Evolutionary conservation across 1,140 invertebrate species (phyloP).

Genomic region (Drosophila bipectinata): DNA sequence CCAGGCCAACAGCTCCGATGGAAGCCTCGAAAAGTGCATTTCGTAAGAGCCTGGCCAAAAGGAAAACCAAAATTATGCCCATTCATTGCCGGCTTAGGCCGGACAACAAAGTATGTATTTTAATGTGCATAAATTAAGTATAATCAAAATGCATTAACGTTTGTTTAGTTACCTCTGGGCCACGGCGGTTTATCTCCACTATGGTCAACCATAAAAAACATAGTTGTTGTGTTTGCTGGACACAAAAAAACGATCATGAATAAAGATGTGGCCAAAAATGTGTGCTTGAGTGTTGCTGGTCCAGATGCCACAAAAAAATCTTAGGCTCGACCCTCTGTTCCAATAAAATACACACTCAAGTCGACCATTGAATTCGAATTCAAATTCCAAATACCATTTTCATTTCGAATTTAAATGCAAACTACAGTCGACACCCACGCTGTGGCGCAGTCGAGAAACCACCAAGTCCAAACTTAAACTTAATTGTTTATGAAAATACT

Average conservation of each 20-base stretch:
- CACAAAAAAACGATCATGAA: constrained; percentile 52
- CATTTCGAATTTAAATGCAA: constrained; percentile 49
- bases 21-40: constrained; percentile 45
- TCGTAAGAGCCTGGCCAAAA: constrained; percentile 54
- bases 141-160: constrained; percentile 80
- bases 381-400: constrained; percentile 43
- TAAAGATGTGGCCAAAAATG: constrained; percentile 51
- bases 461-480: constrained; percentile 64
- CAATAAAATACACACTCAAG: constrained; percentile 50
- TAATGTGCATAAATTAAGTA: constrained; percentile 72
- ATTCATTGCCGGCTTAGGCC: constrained; percentile 49
- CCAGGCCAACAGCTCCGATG: constrained; percentile 19
- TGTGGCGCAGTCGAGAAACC: constrained; percentile 26
- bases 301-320: constrained; percentile 1
- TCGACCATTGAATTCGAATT: constrained; percentile 28
- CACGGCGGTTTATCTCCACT: constrained; percentile 8
- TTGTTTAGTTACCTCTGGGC: constrained; percentile 64
- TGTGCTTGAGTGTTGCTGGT: constrained; percentile 2
- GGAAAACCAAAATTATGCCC: constrained; percentile 50
- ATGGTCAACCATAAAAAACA: constrained; percentile 14
- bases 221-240: constrained; percentile 1
- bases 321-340: constrained; percentile 53
- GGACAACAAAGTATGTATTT: constrained; percentile 23
- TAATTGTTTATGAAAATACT: constrained; percentile 79
- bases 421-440: constrained; percentile 66